Percentiles rank a stretch among this genome's conserved stretches.
Evolutionary conservation across 2,888 invertebrate species (phyloP).

Genomic region (Caenorhabditis sinica): DNA sequence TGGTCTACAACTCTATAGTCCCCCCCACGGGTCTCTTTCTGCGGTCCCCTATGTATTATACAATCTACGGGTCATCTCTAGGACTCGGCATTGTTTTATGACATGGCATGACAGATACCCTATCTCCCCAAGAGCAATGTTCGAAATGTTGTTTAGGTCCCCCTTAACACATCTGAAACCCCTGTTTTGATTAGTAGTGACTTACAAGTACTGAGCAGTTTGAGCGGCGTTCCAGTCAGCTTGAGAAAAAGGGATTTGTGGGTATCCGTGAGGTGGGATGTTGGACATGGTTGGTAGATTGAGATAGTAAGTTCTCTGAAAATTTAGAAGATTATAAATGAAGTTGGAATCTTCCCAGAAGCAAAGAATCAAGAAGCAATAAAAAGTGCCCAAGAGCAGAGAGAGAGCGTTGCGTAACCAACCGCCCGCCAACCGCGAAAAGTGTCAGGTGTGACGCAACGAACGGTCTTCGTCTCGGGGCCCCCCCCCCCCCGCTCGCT

Average conservation of each 20-base stretch:
- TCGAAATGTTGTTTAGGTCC: too few species aligned
- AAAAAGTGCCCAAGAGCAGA: slow-evolving; percentile 9
- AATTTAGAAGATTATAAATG: background rate
- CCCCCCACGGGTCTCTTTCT: too few species aligned
- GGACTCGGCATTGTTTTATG: too few species aligned
- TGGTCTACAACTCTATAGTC: too few species aligned
- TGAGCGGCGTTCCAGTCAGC: too few species aligned
- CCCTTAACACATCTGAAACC: too few species aligned
- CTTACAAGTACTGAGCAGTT: too few species aligned
- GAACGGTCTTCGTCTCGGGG: background rate
- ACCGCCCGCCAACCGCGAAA: slow-evolving; percentile 25
- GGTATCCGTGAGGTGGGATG: background rate
- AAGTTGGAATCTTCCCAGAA: background rate
- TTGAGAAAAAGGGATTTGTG: slow-evolving; percentile 8
- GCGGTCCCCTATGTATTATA: too few species aligned
- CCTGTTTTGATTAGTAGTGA: too few species aligned
- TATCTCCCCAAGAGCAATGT: too few species aligned
- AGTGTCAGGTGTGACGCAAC: slow-evolving; percentile 48
- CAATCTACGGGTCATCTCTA: too few species aligned
- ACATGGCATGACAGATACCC: too few species aligned
- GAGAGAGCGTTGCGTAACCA: slow-evolving; percentile 42
- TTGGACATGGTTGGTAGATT: background rate
- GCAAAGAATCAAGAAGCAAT: background rate
- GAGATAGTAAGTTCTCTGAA: background rate
- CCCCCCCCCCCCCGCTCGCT: background rate